Evolutionary conservation across 2,888 invertebrate genomes (phyloP).

Genomic region (Gibbula magus): DNA sequence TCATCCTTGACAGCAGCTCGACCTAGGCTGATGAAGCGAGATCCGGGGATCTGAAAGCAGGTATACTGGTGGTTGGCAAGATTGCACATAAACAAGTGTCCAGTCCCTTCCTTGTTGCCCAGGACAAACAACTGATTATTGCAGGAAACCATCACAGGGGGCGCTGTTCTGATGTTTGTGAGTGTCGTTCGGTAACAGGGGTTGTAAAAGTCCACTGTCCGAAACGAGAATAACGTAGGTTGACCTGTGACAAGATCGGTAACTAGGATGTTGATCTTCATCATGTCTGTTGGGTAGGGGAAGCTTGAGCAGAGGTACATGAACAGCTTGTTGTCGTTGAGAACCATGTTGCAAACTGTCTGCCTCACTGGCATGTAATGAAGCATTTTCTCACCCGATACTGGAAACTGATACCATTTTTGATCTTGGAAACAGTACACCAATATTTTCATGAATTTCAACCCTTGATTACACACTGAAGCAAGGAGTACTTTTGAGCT

Average conservation of each 20-base stretch:
- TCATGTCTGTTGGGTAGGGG: slow-evolving; percentile 72
- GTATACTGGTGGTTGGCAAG: slow-evolving; percentile 67
- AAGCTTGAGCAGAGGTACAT: slow-evolving; percentile 71
- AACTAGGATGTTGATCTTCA: slow-evolving; percentile 69
- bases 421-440: slow-evolving; percentile 65
- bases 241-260: slow-evolving; percentile 66
- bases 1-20: slow-evolving; percentile 66
- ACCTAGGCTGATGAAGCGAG: slow-evolving; percentile 70
- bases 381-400: slow-evolving; percentile 63
- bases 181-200: slow-evolving; percentile 71
- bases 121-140: slow-evolving; percentile 67
- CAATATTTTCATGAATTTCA: slow-evolving; percentile 69
- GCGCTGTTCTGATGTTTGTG: slow-evolving; percentile 68
- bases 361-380: slow-evolving; percentile 69
- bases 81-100: slow-evolving; percentile 70
- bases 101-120: slow-evolving; percentile 71
- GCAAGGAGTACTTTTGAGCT: slow-evolving; percentile 58
- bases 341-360: slow-evolving; percentile 65
- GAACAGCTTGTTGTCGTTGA: slow-evolving; percentile 65
- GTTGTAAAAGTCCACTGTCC: slow-evolving; percentile 66
- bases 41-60: slow-evolving; percentile 69
- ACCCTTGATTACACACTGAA: slow-evolving; percentile 67
- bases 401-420: slow-evolving; percentile 67
- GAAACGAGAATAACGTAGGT: slow-evolving; percentile 66
- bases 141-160: slow-evolving; percentile 70